Evolutionary conservation across 1,140 invertebrate species (phyloP).

Genomic region (Heliothis subflexa): DNA sequence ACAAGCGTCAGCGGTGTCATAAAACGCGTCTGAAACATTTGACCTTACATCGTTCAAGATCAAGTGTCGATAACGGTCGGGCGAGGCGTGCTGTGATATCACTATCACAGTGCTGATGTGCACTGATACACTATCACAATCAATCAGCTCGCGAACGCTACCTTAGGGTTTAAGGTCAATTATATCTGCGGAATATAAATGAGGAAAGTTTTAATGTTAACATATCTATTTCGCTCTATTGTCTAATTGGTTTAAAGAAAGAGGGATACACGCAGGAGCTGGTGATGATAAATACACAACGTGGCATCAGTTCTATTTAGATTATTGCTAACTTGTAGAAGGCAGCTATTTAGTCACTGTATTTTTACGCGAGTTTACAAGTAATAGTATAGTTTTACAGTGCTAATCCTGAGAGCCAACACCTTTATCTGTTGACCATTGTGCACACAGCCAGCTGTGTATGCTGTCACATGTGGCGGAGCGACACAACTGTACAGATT

Average conservation of each 20-base stretch:
- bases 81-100: slow-evolving; percentile 2
- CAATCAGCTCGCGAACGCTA: background rate
- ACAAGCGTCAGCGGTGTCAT: background rate
- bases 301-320: too few relatives aligned
- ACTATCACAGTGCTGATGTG: slow-evolving; percentile 8
- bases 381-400: slow-evolving; percentile 8
- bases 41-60: slow-evolving; percentile 1
- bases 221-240: too few relatives aligned
- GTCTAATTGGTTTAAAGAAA: too few relatives aligned
- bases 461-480: background rate
- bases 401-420: background rate
- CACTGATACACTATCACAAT: background rate
- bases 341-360: background rate
- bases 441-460: slow-evolving; percentile 9
- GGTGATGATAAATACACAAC: too few relatives aligned
- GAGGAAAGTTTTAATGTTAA: background rate
- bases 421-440: background rate
- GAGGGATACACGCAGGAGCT: too few relatives aligned
- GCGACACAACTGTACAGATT: background rate
- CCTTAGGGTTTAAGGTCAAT: background rate
- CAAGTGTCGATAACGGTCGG: slow-evolving; percentile 6
- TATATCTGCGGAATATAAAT: background rate
- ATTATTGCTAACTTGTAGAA: too few relatives aligned
- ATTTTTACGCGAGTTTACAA: background rate
- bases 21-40: background rate